Evolutionary conservation across 2,888 invertebrate genomes (phyloP), one percentile per base, ranked within the genome.

Genomic region (Tenthredo scrophulariae): DNA sequence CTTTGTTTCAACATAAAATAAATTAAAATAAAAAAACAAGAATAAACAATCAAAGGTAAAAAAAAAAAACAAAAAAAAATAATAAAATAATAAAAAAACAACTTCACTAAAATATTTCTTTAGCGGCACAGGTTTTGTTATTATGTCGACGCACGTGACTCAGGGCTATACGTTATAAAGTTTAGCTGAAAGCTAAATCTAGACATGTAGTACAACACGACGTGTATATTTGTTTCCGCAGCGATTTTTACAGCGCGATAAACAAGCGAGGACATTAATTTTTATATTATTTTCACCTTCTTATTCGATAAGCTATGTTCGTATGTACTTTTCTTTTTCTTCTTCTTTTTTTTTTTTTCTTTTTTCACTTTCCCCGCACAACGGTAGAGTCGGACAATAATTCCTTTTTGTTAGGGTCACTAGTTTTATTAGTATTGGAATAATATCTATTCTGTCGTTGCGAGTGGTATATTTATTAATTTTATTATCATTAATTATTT

Each of bases 1-100:
- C 80, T 80, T 80, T 80, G 40, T 80, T 80, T 79, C 1, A 77
- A 79, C 79, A 79, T 33, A 54, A n/a, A 46, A 62, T 2, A 62
- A 26, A 62, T 58, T 22, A 58, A 46, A 46, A 2, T 3, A 13
- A 62, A 6, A 67, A 29, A 26, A 26, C 18, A 29, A 33, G 18
- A 33, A 46, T 15, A 13, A 26, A 62, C 62, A 26, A 29, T 26
- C 26, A 22, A 5, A 62, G 2, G 9, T 10, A 62, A 62, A 22
- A 26, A 26, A 0, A 13, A 26, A 26, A 10, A 26, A 26, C 5
- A 58, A 62, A 62, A 62, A 62, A 62, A 62, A 9, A 10, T 26
- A 62, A 22, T 7, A 37, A 37, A 37, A 37, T 7, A 37, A 7
- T 7, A 33, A 33, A 33, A 3, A 37, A 37, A 26, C 15, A 67